Evolutionary conservation across 2,888 invertebrate genomes (phyloP).

Genomic region (Drosophila neonasuta): DNA sequence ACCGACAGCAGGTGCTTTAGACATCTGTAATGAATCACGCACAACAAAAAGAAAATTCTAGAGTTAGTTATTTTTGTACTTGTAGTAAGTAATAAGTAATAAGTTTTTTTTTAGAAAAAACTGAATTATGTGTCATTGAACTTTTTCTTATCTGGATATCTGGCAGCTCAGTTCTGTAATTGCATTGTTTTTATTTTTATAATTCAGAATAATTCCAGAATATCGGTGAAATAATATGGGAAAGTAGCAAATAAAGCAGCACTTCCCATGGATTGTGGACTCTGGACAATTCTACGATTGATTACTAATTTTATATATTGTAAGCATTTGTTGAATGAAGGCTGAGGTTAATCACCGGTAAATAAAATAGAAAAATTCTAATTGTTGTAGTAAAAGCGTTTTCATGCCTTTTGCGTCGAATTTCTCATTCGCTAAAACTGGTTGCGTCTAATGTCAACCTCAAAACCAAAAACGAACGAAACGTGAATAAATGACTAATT

Average conservation of each 20-base stretch:
- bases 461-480: conserved; percentile 33
- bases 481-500: conserved; percentile 38
- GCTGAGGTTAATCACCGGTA: conserved; percentile 26
- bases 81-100: background rate
- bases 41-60: conserved; percentile 14
- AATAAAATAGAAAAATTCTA: conserved; percentile 10
- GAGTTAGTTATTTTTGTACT: background rate
- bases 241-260: conserved; percentile 27
- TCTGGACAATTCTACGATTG: background rate
- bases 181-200: background rate
- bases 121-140: conserved; percentile 18
- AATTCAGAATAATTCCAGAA: conserved; percentile 9
- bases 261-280: background rate
- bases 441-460: conserved; percentile 36
- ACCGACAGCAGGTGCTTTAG: conserved; percentile 91
- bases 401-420: conserved; percentile 36
- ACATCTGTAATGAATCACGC: conserved; percentile 75
- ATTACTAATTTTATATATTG: background rate
- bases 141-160: conserved; percentile 1
- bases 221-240: conserved; percentile 5
- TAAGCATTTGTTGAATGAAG: conserved; percentile 12
- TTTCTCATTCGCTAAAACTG: conserved; percentile 42
- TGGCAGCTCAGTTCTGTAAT: conserved; percentile 12
- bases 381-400: conserved; percentile 15
- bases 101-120: too few relatives aligned